Conservation (phyloP, 1,140 invertebrate genomes). For the Pteromalus puparum region DNA sequence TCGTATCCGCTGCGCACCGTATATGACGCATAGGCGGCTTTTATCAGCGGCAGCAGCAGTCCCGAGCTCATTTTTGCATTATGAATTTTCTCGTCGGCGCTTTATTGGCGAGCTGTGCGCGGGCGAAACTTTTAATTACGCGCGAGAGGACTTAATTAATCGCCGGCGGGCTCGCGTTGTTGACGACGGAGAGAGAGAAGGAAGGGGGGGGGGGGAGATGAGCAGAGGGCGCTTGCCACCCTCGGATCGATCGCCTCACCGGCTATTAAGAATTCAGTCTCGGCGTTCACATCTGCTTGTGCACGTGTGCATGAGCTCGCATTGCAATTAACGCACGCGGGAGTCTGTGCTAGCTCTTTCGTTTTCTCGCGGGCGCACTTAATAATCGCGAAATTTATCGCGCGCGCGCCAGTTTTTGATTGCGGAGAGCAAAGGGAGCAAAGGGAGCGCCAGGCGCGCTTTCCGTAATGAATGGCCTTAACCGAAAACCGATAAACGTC, state of each 20-base stretch:
- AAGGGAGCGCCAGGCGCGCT: background rate
- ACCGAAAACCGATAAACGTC: slow-evolving; percentile 53
- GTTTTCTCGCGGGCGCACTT: slow-evolving; percentile 24
- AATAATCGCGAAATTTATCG: slow-evolving; percentile 51
- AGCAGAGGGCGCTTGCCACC: background rate
- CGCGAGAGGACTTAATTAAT: slow-evolving; percentile 39
- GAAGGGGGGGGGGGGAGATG: no score
- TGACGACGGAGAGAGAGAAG: background rate
- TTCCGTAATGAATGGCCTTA: slow-evolving; percentile 48
- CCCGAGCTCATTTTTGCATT: slow-evolving; percentile 18
- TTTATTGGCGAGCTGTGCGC: slow-evolving; percentile 3
- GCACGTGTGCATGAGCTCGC: background rate
- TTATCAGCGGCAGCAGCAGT: background rate
- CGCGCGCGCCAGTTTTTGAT: slow-evolving; percentile 44
- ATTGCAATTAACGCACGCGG: slow-evolving; percentile 14
- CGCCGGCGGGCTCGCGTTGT: background rate
- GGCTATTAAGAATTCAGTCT: slow-evolving; percentile 26
- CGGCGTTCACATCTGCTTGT: background rate
- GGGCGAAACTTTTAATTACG: slow-evolving; percentile 39
- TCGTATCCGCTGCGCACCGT: no score
- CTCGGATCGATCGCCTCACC: background rate
- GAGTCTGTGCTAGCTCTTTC: slow-evolving; percentile 11
- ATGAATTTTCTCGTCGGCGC: slow-evolving; percentile 30
- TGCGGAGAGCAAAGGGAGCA: slow-evolving; percentile 10
- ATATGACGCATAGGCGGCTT: background rate